Evolutionary conservation across 2,888 invertebrate genomes (phyloP).

Genomic region (Drosophila imparisetae): DNA sequence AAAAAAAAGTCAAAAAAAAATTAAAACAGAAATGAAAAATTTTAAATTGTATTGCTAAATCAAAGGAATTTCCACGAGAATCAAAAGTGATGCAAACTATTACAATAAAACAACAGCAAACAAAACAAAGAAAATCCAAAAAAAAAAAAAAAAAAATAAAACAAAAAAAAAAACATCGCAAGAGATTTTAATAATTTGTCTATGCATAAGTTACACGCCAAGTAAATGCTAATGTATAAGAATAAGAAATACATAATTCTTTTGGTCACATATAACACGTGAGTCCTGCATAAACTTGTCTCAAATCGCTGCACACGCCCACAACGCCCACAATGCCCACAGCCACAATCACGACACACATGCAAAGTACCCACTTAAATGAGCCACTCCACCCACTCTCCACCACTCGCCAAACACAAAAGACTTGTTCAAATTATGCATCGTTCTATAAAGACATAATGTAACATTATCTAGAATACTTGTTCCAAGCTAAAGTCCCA

Average conservation of each 20-base stretch:
- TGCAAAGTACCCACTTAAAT: conserved; percentile 56
- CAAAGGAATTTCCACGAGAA: conserved; percentile 71
- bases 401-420: conserved; percentile 19
- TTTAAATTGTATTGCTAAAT: conserved; percentile 63
- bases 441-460: conserved; percentile 13
- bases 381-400: conserved; percentile 23
- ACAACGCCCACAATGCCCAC: conserved; percentile 41
- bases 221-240: conserved; percentile 49
- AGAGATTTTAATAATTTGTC: conserved; percentile 64
- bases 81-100: conserved; percentile 60
- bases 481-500: conserved; percentile 9
- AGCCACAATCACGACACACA: conserved; percentile 67
- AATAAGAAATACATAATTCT: conserved; percentile 53
- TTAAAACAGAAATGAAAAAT: conserved; percentile 34
- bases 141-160: conserved; percentile 15
- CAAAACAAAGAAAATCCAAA: conserved; percentile 17
- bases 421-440: conserved; percentile 33
- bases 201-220: conserved; percentile 57
- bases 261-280: conserved; percentile 77
- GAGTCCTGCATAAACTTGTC: conserved; percentile 76
- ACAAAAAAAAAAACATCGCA: conserved; percentile 35
- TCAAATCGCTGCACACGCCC: conserved; percentile 72
- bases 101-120: conserved; percentile 42
- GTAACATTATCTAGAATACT: neutral
- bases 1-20: conserved; percentile 14